phyloP scores from a whole-genome alignment of 92 coral and sea anemone genomes.

The Zoanthus sansibaricus region DNA sequence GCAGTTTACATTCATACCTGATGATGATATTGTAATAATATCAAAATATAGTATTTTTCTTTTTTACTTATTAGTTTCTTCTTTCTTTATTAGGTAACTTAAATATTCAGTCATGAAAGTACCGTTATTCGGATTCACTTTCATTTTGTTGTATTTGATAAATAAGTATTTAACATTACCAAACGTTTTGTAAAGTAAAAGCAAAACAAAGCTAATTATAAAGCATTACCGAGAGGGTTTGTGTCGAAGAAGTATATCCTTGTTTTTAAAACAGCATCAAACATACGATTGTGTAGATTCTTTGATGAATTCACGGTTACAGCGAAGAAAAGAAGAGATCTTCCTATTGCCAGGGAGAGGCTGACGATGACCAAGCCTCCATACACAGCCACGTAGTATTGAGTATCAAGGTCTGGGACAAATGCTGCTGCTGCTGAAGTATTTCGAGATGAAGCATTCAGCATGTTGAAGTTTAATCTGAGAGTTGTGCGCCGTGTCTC shows the following conservation, averaged over 20 bases:
- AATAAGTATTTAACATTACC: too few relatives aligned
- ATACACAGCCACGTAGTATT: conserved; percentile 70
- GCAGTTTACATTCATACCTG: too few relatives aligned
- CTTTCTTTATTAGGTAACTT: too few relatives aligned
- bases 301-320: conserved; percentile 75
- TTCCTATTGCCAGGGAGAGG: conserved; percentile 61
- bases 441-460: conserved; percentile 4
- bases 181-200: not conserved
- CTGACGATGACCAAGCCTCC: conserved; percentile 73
- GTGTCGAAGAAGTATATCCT: conserved; percentile 93
- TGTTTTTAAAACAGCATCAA: conserved; percentile 80
- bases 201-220: not conserved
- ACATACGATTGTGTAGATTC: conserved; percentile 80
- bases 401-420: conserved; percentile 33
- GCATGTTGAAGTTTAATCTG: not conserved
- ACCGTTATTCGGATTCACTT: too few relatives aligned
- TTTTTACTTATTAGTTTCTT: too few relatives aligned
- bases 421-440: not conserved
- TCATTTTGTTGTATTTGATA: too few relatives aligned
- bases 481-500: not conserved
- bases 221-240: conserved; percentile 77
- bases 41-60: too few relatives aligned
- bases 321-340: conserved; percentile 74
- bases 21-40: too few relatives aligned
- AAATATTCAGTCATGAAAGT: too few relatives aligned